Base-by-base conservation (phyloP, 2,888 invertebrate genomes). In the Colletes collaris region DNA sequence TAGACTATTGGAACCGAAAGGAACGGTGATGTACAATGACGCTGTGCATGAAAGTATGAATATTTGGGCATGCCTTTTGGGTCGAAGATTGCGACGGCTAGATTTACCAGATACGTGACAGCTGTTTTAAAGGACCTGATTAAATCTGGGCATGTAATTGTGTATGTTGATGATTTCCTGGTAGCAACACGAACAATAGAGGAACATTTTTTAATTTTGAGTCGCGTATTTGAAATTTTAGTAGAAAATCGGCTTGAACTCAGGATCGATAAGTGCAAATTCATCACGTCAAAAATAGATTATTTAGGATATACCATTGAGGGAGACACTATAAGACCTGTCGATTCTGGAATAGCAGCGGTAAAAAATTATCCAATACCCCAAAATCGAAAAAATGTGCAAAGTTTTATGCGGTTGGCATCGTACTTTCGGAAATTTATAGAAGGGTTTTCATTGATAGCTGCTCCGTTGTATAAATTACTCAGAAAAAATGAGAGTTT, bases 191-290 rank as follows among this genome's bases (percentile, higher is more conserved):
- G 53, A 11, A 44, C 58, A 0, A 7, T 59, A 10, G 59, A 66
- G 5, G 27, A 65, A 8, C 59, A 72, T 19, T 44, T 64, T 1
- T 11, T 19, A 13, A 19, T 63, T 10, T 55, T 71, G 6, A 49
- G 49, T 5, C 56, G 40, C 11, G 50, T 71, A 13, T 64, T 64
- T 50, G 11, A 5, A 1, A 3, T 44, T 0, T 7, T 71, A 4
- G 64, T 58, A 0, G 2, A 44, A 10, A 72, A 72, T 53, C 52
- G 52, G 3, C 6, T 72, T 1, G 49, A 44, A 10, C n/a, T 72
- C n/a, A 16, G 65, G 4, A 3, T 58, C 1, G 63, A 72, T 5
- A 72, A 72, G 27, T 72, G 71, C 40, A 50, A 49, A 2, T 71
- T 71, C 35, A 8, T 71, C 0, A 46, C 4, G 0, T 37, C 46